Conservation (phyloP, 1,140 invertebrate genomes). For the Drosophila sproati region DNA sequence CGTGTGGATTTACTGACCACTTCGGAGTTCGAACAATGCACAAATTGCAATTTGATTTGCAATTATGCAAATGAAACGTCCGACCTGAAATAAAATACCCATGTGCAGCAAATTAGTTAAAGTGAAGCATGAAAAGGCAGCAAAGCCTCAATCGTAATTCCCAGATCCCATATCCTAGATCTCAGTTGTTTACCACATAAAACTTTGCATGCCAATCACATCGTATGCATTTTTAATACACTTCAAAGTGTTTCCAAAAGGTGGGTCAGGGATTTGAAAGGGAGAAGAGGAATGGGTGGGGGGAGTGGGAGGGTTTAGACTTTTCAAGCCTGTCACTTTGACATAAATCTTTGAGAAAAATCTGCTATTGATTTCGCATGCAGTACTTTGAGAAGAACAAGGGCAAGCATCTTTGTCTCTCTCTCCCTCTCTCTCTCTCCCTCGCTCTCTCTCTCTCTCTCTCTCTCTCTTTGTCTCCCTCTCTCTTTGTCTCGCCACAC, state of each 20-base stretch:
- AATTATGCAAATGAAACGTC: slow-evolving; percentile 74
- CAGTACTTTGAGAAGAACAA: not conserved
- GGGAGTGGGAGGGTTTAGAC: slow-evolving; percentile 12
- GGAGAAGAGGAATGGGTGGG: not conserved
- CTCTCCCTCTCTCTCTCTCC: not conserved
- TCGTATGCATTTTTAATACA: slow-evolving; percentile 75
- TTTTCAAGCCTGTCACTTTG: slow-evolving; percentile 60
- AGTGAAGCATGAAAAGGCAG: slow-evolving; percentile 1
- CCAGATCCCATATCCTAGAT: not conserved
- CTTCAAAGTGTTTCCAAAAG: slow-evolving; percentile 24
- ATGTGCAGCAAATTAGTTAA: slow-evolving; percentile 44
- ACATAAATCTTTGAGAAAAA: slow-evolving; percentile 63
- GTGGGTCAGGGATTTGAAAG: not conserved
- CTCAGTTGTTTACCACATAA: slow-evolving; percentile 10
- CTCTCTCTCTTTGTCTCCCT: not conserved
- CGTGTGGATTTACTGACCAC: slow-evolving; percentile 29
- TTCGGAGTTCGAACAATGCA: slow-evolving; percentile 49
- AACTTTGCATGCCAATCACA: slow-evolving; percentile 54
- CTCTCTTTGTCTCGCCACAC: slow-evolving; percentile 32
- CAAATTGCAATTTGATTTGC: slow-evolving; percentile 75
- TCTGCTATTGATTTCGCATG: slow-evolving; percentile 71
- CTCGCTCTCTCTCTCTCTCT: not conserved
- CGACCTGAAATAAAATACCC: slow-evolving; percentile 31
- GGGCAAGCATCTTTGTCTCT: slow-evolving; percentile 1
- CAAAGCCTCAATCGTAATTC: not conserved